phyloP scores from a whole-genome alignment of 2,113 vertebrate species.

The Paedocypris sp. region DNA sequence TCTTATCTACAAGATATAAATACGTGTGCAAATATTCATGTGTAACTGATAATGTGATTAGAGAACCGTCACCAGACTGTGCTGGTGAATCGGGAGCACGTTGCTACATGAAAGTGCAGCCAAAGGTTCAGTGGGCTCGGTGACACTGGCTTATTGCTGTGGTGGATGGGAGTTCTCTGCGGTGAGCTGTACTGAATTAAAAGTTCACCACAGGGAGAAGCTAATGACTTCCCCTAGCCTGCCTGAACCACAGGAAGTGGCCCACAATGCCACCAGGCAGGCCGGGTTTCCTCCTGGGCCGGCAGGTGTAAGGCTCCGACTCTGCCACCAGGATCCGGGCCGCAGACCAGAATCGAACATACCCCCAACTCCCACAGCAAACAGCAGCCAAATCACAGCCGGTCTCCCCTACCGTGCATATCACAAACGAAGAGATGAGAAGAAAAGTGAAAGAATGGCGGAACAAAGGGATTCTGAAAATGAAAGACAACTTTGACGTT shows the following conservation, averaged over 20 bases:
- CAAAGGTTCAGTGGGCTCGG: neutral
- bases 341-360: conserved; percentile 15
- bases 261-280: neutral
- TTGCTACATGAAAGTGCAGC: neutral
- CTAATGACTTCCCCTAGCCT: conserved; percentile 20
- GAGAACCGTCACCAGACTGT: no score
- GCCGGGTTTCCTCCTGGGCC: conserved; percentile 22
- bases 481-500: neutral
- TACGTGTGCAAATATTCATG: no score
- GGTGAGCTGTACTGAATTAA: conserved; percentile 31
- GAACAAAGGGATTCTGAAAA: neutral
- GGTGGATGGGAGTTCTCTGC: neutral
- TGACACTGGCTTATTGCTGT: neutral
- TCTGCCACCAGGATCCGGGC: conserved; percentile 15
- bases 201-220: conserved; percentile 23
- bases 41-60: no score
- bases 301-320: conserved; percentile 30
- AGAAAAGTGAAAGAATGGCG: neutral
- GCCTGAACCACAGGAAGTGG: conserved; percentile 18
- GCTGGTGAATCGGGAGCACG: no score
- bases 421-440: neutral
- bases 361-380: neutral
- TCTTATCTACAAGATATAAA: neutral
- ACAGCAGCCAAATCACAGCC: conserved; percentile 4
- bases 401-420: neutral